phyloP scores from a whole-genome alignment of 2,888 invertebrate species.

The Thymelicus lineola region DNA sequence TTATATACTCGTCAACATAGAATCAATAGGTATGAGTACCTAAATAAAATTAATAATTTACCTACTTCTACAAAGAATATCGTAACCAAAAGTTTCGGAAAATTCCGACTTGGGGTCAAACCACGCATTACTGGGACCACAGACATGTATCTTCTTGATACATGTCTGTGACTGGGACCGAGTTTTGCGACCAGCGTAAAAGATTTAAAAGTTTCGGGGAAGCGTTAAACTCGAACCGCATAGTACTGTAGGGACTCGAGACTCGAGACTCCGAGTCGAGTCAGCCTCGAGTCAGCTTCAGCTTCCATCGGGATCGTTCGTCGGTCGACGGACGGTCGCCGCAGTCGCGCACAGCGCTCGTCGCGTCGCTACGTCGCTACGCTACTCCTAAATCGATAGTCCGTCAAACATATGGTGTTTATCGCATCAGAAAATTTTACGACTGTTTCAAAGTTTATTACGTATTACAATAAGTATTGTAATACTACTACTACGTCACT shows the following conservation, averaged over 20 bases:
- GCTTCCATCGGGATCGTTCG: constrained; percentile 58
- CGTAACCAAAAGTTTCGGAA: not conserved
- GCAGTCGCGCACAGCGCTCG: constrained; percentile 74
- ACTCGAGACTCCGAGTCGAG: too few species aligned
- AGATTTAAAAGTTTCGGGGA: constrained; percentile 26
- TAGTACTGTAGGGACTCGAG: constrained; percentile 45
- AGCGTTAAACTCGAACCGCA: constrained; percentile 39
- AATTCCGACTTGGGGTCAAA: not conserved
- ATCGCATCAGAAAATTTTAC: constrained; percentile 57
- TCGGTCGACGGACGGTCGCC: constrained; percentile 56
- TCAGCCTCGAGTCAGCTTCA: constrained; percentile 35
- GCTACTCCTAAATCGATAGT: constrained; percentile 67
- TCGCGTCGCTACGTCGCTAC: constrained; percentile 66
- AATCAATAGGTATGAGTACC: too few species aligned
- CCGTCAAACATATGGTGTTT: constrained; percentile 56
- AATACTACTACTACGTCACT: constrained; percentile 6
- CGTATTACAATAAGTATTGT: constrained; percentile 45
- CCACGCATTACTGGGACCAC: constrained; percentile 9
- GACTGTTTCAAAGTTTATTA: constrained; percentile 55
- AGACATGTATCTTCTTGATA: too few species aligned
- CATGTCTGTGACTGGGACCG: constrained; percentile 8
- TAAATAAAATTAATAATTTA: too few species aligned
- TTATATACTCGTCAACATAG: too few species aligned
- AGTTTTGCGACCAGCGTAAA: constrained; percentile 8
- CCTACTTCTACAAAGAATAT: not conserved